phyloP scores from a whole-genome alignment of 2,888 invertebrate species.

The Microctonus aethiopoides region DNA sequence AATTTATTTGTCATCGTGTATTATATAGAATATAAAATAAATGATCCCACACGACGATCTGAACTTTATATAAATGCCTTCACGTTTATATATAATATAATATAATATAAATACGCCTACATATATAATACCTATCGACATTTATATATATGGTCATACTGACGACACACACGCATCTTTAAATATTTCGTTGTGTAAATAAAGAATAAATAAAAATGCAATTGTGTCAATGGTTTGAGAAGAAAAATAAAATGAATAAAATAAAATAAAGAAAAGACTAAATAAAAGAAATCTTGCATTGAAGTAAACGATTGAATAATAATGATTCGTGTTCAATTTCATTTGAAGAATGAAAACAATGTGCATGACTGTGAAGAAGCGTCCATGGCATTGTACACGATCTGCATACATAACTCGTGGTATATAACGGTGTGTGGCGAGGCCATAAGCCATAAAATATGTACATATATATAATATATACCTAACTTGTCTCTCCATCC shows the following conservation, averaged over 20 bases:
- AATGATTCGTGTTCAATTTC: background rate
- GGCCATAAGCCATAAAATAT: background rate
- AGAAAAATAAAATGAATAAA: too few relatives aligned
- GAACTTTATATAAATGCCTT: background rate
- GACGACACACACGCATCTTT: too few relatives aligned
- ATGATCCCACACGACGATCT: constrained; percentile 16
- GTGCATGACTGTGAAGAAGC: background rate
- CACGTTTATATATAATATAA: constrained; percentile 20
- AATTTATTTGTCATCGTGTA: constrained; percentile 20
- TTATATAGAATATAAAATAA: constrained; percentile 10
- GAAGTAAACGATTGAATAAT: constrained; percentile 33
- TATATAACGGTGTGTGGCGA: constrained; percentile 26
- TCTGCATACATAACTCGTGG: constrained; percentile 39
- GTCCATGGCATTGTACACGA: constrained; percentile 24
- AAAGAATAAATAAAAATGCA: background rate
- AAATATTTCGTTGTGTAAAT: too few relatives aligned
- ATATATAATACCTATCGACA: background rate
- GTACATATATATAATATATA: constrained; percentile 24
- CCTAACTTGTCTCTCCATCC: constrained; percentile 5
- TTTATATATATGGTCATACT: background rate
- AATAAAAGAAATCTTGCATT: constrained; percentile 15
- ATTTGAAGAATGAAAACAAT: constrained; percentile 13
- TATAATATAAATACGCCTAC: too few relatives aligned
- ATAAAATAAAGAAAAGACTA: background rate
- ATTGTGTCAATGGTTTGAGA: background rate